phyloP scores from a whole-genome alignment of 2,888 invertebrate species.

The Coremacera marginata region DNA sequence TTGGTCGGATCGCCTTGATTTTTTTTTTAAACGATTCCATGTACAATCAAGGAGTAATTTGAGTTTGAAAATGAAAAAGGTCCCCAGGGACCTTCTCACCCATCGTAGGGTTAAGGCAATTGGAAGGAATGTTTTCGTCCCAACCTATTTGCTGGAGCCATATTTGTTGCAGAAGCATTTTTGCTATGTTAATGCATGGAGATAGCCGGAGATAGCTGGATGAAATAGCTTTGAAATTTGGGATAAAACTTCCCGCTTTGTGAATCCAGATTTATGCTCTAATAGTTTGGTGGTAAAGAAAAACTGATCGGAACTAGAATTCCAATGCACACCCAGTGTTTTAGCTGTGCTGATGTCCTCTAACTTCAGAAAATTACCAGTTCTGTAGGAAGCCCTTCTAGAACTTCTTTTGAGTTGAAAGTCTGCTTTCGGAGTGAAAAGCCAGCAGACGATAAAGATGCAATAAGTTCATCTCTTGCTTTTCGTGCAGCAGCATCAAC shows the following conservation, averaged over 20 bases:
- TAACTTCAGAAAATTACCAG: constrained; percentile 6
- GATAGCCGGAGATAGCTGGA: constrained; percentile 30
- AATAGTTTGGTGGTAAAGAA: constrained; percentile 20
- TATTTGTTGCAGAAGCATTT: too few relatives aligned
- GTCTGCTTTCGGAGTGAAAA: too few relatives aligned
- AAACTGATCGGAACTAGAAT: constrained; percentile 35
- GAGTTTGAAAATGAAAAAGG: too few relatives aligned
- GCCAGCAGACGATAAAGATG: background rate
- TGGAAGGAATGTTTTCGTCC: constrained; percentile 17
- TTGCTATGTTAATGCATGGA: constrained; percentile 18
- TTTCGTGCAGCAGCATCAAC: too few relatives aligned
- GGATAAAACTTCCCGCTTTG: constrained; percentile 40
- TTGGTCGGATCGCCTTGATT: too few relatives aligned
- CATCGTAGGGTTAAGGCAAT: too few relatives aligned
- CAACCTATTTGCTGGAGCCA: constrained; percentile 29
- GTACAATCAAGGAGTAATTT: too few relatives aligned
- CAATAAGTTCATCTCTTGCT: too few relatives aligned
- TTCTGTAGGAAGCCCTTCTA: background rate
- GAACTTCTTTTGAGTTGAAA: background rate
- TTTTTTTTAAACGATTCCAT: too few relatives aligned
- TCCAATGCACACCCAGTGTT: constrained; percentile 39
- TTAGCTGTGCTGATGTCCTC: constrained; percentile 22
- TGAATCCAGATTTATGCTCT: background rate
- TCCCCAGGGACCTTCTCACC: too few relatives aligned
- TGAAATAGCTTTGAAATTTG: constrained; percentile 40